These are phyloP conservation scores for Aplidium turbinatum DNA, from an alignment of 23 tunicate species.

Conservation along the genomic window DNA sequence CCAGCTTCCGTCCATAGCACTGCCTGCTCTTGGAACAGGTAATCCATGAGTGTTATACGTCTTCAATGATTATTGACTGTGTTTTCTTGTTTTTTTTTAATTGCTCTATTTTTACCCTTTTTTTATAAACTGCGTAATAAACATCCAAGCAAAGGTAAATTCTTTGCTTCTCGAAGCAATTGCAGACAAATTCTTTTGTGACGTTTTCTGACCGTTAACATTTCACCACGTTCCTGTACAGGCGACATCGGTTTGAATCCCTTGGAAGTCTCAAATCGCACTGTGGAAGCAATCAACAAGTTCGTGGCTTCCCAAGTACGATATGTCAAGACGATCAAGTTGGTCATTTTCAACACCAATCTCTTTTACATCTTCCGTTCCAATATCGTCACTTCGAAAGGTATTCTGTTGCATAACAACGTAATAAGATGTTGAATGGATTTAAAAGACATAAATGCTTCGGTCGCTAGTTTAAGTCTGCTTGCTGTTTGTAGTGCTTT, in stretches of 20 bases:
- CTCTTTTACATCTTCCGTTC: not conserved
- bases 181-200: too few relatives aligned
- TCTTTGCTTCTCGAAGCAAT: too few relatives aligned
- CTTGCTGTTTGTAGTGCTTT: too few relatives aligned
- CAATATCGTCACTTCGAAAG: constrained; percentile 8
- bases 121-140: too few relatives aligned
- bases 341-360: not conserved
- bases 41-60: not conserved
- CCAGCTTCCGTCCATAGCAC: not conserved
- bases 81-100: not conserved
- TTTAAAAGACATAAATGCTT: too few relatives aligned
- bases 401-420: not conserved
- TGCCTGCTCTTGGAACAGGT: constrained; percentile 21
- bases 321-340: not conserved
- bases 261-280: not conserved
- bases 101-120: not conserved
- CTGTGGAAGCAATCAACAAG: not conserved
- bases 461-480: too few relatives aligned
- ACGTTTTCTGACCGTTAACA: not conserved
- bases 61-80: not conserved
- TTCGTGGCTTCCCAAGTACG: not conserved
- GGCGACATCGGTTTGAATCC: not conserved
- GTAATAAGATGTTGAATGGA: too few relatives aligned
- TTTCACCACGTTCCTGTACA: not conserved
- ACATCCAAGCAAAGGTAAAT: too few relatives aligned